Percentiles rank a stretch among this genome's conserved stretches.
Evolutionary conservation across 1,140 invertebrate species (phyloP).

Genomic region (Stenopsyche tienmushanensis): DNA sequence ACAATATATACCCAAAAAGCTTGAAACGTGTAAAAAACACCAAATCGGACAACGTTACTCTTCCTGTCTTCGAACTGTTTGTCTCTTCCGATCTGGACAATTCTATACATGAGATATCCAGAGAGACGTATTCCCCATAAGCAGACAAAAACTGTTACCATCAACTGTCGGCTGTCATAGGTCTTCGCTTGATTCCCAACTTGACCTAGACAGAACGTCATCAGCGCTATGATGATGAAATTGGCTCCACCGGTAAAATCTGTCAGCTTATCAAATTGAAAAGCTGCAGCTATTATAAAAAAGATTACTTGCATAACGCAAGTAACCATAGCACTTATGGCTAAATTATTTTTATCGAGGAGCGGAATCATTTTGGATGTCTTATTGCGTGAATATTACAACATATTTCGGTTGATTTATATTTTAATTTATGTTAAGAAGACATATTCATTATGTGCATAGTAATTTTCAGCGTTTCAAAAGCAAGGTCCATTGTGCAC

Average conservation of each 20-base stretch:
- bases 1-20: slow-evolving; percentile 91
- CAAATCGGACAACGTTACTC: slow-evolving; percentile 82
- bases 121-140: slow-evolving; percentile 84
- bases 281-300: slow-evolving; percentile 80
- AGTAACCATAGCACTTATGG: slow-evolving; percentile 85
- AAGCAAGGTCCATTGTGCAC: no score
- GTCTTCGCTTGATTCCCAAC: slow-evolving; percentile 67
- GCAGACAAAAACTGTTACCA: slow-evolving; percentile 84
- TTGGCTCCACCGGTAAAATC: slow-evolving; percentile 91
- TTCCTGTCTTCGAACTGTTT: slow-evolving; percentile 87
- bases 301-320: slow-evolving; percentile 85
- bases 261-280: slow-evolving; percentile 87
- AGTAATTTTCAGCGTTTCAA: no score
- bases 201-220: slow-evolving; percentile 85
- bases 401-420: no score
- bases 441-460: no score
- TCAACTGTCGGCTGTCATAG: slow-evolving; percentile 81
- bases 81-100: slow-evolving; percentile 86
- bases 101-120: slow-evolving; percentile 82
- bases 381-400: neutral
- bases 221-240: slow-evolving; percentile 83
- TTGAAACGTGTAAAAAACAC: slow-evolving; percentile 92
- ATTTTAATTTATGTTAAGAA: no score
- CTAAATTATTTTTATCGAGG: slow-evolving; percentile 82
- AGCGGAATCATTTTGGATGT: slow-evolving; percentile 61